Base-by-base conservation (phyloP, 37 sponge, comb jelly and placozoan species). In the Dysidea cf. avara region DNA sequence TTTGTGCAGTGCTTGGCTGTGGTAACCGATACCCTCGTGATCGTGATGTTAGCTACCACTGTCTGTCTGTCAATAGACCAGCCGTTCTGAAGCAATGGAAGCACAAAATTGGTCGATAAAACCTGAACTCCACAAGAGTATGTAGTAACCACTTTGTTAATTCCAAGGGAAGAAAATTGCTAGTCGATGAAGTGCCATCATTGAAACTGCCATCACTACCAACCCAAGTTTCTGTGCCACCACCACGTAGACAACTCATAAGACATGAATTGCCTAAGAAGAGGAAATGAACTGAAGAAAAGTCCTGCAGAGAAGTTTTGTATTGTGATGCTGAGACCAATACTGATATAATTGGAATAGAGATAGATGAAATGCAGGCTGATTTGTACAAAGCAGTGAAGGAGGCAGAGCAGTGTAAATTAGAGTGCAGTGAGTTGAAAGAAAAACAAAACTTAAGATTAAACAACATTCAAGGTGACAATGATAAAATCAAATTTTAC, bases 401-500 rank as follows among this genome's bases (percentile, higher is more conserved):
- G 46, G 46, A 12, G 46, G 46, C 5, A 43, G 9, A 12, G 5
- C 7, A 43, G 46, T 12, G 9, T 43, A 43, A 43, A 9, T 43
- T 43, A 43, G 9, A 43, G 46, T 12, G 46, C 9, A n/a, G n/a
- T n/a, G n/a, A n/a, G n/a, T n/a, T n/a, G n/a, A n/a, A n/a, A n/a
- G n/a, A n/a, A n/a, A n/a, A n/a, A 9, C 46, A 43, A 5, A 43
- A 40, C 24, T 74, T 59, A 18, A 31, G 3, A 21, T 71, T 26
- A 54, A 38, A 53, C 1, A 60, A 18, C 34, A 65, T 53, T 4
- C 32, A 26, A 24, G 39, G 52, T 28, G 74, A 81, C 65, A 74
- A 72, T 28, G 17, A n/a, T 37, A 73, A 65, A 26, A 67, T 81
- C 20, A 46, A 53, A 39, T 81, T 81, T 28, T 81, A 66, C 43